A percentile compares a stretch with the other conserved stretches of the same genome.
phyloP scores from a whole-genome alignment of 2,797 vertebrate genomes.

The Lates japonicus region DNA sequence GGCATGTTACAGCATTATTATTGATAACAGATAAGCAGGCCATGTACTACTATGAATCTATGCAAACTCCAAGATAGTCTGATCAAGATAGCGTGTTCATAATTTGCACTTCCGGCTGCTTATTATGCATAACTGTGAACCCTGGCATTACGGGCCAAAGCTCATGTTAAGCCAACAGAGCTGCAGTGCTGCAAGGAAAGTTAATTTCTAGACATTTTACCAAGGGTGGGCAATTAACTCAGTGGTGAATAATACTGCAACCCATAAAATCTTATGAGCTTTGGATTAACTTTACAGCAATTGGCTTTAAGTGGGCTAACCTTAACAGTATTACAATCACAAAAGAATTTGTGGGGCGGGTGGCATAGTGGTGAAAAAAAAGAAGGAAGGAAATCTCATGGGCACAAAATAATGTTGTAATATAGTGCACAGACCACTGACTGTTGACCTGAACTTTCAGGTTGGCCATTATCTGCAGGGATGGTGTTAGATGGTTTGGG shows the following conservation, averaged over 20 bases:
- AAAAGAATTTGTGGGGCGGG: background rate
- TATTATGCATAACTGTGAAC: background rate
- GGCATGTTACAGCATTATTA: background rate
- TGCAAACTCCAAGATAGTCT: background rate
- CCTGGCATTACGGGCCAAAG: background rate
- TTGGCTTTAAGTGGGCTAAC: slow-evolving; percentile 14
- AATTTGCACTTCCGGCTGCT: background rate
- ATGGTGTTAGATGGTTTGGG: background rate
- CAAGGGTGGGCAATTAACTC: background rate
- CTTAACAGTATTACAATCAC: slow-evolving; percentile 8
- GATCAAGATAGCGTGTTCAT: background rate
- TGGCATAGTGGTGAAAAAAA: background rate
- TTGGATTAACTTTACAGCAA: slow-evolving; percentile 21
- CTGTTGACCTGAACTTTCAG: too few relatives aligned
- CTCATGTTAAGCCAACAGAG: background rate
- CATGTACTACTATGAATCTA: background rate
- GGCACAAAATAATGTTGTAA: background rate
- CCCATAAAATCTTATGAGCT: slow-evolving; percentile 9
- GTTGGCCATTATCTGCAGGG: background rate
- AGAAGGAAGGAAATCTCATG: background rate
- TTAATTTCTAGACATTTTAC: slow-evolving; percentile 1
- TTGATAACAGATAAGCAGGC: background rate
- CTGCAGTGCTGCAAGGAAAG: background rate
- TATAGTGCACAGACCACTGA: background rate
- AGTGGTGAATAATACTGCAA: slow-evolving; percentile 17